Evolutionary conservation across 2,888 invertebrate species (phyloP).

Genomic region (Lasius fuliginosus): DNA sequence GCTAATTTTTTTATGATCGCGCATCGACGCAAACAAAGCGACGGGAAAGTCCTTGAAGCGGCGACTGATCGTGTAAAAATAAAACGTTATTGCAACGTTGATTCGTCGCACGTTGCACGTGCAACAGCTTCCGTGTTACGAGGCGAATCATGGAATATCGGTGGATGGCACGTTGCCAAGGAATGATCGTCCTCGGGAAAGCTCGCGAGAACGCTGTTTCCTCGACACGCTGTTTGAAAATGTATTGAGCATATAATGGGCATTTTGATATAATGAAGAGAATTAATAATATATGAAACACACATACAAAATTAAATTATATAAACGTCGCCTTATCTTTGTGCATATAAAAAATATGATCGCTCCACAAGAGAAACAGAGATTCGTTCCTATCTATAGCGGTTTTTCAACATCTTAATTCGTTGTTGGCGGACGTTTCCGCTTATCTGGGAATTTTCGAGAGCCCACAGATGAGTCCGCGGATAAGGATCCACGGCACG

Average conservation of each 20-base stretch:
- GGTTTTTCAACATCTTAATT: conserved; percentile 35
- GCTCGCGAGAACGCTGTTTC: neutral
- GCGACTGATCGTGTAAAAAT: conserved; percentile 34
- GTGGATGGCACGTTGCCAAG: conserved; percentile 35
- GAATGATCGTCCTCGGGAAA: neutral
- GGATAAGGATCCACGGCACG: conserved; percentile 60
- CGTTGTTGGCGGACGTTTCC: conserved; percentile 12
- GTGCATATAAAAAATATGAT: neutral
- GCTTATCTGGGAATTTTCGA: conserved; percentile 31
- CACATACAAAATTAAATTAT: neutral
- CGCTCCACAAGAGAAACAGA: neutral
- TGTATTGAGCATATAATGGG: neutral
- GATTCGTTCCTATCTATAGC: neutral
- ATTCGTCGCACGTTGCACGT: conserved; percentile 42
- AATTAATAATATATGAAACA: neutral
- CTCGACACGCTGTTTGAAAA: conserved; percentile 24
- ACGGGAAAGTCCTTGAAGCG: neutral
- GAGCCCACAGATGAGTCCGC: conserved; percentile 5
- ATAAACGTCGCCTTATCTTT: neutral
- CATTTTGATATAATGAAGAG: neutral
- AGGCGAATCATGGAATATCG: conserved; percentile 6
- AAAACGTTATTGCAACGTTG: conserved; percentile 18
- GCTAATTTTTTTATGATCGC: conserved; percentile 22
- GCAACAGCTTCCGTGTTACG: conserved; percentile 41
- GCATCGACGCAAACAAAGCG: neutral